Evolutionary conservation across 2,888 invertebrate species (phyloP), one percentile per base, ranked within the genome.

Genomic region (Linyphia triangularis): DNA sequence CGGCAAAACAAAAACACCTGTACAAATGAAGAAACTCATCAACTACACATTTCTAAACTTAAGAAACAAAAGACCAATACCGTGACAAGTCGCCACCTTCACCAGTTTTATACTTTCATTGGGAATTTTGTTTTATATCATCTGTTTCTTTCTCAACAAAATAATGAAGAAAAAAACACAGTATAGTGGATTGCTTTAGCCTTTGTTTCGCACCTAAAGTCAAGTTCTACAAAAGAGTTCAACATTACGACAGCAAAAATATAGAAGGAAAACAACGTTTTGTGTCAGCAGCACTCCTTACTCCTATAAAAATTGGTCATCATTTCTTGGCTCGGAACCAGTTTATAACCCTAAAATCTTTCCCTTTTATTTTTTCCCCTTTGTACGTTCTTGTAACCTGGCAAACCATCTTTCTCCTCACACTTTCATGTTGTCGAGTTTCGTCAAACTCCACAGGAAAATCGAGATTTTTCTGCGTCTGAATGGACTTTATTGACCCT

Each of bases 401-500:
- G 63, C 63, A 81, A 57, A 30, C 43, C 19, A 33, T 59, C 81
- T 33, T 51, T 57, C 51, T 57, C 57, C 30, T 59, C 6, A 57
- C 37, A 26, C 59, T 40, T 67, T 22, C n/a, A 16, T 57, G 19
- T 67, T 59, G 75, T 67, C 65, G 51, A 57, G 51, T 75, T 75
- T 75, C 33, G 30, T 33, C 40, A 37, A 57, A 75, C 37, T 75
- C 26, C 33, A 26, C 75, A 57, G 37, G 37, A 75, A 75, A 84
- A 73, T 73, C 72, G 51, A 75, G 75, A 75, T 84, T 84, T 84
- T 65, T 59, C 37, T 33, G 43, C 59, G 26, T 61, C 73, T 73
- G 83, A 84, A 84, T 59, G 57, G 84, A 75, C 67, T 75, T 84
- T 75, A 75, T 84, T 84, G 84, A 75, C 67, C 67, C 67, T 84